Conservation (phyloP, 2,113 vertebrate genomes). For the Rhegmatorhina hoffmannsi region DNA sequence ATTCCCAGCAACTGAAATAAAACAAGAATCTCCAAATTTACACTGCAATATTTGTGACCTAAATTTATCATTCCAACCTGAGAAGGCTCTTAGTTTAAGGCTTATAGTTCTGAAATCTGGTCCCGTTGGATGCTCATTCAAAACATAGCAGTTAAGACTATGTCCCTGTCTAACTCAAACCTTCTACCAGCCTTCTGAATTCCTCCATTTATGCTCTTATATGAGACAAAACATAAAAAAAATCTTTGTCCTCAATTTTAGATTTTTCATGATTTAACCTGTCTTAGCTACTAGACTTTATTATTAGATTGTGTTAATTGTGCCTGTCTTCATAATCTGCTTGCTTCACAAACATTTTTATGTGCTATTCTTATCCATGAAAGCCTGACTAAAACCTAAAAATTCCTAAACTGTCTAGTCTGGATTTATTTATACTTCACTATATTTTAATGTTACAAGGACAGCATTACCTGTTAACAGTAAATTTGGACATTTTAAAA, state of each 20-base stretch:
- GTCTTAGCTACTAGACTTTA: not conserved
- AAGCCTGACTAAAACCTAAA: not conserved
- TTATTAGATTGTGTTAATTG: not conserved
- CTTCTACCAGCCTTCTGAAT: not conserved
- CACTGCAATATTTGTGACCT: not conserved
- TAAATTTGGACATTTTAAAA: not conserved
- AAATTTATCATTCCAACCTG: not conserved
- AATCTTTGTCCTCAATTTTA: not conserved
- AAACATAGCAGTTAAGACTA: not conserved
- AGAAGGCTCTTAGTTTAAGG: not conserved
- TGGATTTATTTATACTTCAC: not conserved
- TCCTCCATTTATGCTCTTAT: not conserved
- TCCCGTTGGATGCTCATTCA: not conserved
- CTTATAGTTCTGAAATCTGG: not conserved
- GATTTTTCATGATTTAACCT: not conserved
- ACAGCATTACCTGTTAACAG: not conserved
- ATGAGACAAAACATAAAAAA: not conserved
- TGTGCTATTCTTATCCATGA: not conserved
- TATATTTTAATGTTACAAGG: not conserved
- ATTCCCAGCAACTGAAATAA: not conserved
- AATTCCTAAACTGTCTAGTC: not conserved
- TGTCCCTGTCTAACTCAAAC: not conserved
- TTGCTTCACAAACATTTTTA: not conserved
- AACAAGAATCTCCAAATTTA: not conserved
- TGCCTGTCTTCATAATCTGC: not conserved